Evolutionary conservation across 2,113 vertebrate species (phyloP), one percentile per base, ranked within the genome.

Genomic region (Hypomesus transpacificus): DNA sequence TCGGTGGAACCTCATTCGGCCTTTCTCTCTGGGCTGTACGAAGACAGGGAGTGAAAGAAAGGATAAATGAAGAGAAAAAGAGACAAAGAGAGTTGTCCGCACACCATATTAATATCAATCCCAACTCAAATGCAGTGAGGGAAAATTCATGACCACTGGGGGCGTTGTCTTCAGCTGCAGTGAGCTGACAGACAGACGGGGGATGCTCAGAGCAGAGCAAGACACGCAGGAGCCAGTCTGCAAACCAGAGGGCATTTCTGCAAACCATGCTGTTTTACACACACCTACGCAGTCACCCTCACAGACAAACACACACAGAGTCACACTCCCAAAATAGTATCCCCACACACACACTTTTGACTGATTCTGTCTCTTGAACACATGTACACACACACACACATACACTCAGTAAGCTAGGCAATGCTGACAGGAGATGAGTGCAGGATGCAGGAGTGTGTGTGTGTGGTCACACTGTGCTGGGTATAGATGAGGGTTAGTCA

Each of bases 1-100:
- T 73, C 91, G 83, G 80, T 93, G 92, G 80, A 92, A 93, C 70
- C 92, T 87, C 92, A 93, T 93, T 2, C 92, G 89, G 2, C 92
- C 92, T 68, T 92, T 93, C 87, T 93, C 92, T 84, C 92, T 89
- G 72, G 92, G 90, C 92, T 93, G 83, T 46, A 46, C 1, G 0
- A 83, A 78, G 56, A 66, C 70, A 77, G 28, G 54, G 67, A 3
- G 65, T 17, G 28, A 73, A 13, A 75, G 18, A 60, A 20, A 56
- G 20, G 22, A 73, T 20, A 71, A 31, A 66, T n/a, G 76, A 53
- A 3, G 62, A 20, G 76, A 53, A 3, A 60, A 20, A 59, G 56
- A 62, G 17, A 57, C 3, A 69, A 58, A 69, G 34, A 52, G n/a
- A 50, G 54, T n/a, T 28, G 71, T 8, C 39, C 62, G 53, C 14